Base-by-base conservation (phyloP, 2,888 invertebrate genomes). In the Hermaeophaga mercurialis region DNA sequence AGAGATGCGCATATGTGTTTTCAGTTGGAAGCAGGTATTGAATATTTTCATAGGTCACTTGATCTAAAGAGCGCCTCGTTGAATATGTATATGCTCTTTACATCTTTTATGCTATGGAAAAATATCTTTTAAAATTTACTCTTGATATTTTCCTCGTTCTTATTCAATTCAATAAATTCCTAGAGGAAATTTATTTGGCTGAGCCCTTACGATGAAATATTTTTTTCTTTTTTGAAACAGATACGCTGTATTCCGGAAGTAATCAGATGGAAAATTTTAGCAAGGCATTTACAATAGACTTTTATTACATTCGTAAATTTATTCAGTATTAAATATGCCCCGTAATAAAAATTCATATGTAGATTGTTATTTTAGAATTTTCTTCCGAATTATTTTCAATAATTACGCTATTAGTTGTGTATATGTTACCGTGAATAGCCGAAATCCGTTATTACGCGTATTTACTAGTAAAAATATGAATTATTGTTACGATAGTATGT, bases 21-120 rank as follows among this genome's bases (percentile, higher is more conserved):
- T 19, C 36, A 15, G 7, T 9, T 44, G 34, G 34, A 44, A 52
- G 36, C 22, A 24, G 43, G 34, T 52, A 44, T 52, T 24, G 43
- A 44, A 55, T 47, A 71, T 70, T 72, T 71, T 70, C 70, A 73
- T 67, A 68, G 70, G 66, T 68, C 68, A 71, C 70, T 72, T 70
- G 71, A 70, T 70, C 69, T 72, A 72, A 73, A 70, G 69, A 70
- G 70, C 69, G 59, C 66, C 65, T 63, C 67, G 67, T 69, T 73
- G 73, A 71, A 73, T 73, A 73, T 73, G 72, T 73, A 73, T 72
- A 69, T 62, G 66, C 66, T 68, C 71, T 72, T 70, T 68, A 71
- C 68, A 69, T 69, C 68, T 66, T 64, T 61, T 67, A 68, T 59
- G 67, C 69, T 11, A 65, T 65, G 71, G 69, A 69, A 70, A 70